Evolutionary conservation across 1,140 invertebrate species (phyloP), one percentile per base, ranked within the genome.

Genomic region (Drepana arcuata): DNA sequence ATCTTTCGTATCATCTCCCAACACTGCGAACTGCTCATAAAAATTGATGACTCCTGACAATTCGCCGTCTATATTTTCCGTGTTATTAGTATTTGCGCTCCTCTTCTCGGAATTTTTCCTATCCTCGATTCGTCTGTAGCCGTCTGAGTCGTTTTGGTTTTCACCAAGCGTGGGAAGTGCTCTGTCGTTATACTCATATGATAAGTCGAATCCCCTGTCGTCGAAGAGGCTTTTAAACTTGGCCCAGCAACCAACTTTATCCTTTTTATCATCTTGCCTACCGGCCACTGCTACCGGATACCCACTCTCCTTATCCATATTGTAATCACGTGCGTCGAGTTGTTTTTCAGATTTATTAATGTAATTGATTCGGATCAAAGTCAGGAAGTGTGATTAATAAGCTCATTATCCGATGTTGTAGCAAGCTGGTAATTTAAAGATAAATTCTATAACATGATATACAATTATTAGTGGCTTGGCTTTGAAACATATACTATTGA

Each of bases 181-280:
- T 38, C 4, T 45, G 34, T 2, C 41, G 39, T 36, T 48, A 23
- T 72, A 79, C 57, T 82, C 77, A 26, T 59, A 82, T 37, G 73
- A 54, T 33, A 82, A 56, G 56, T 82, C 78, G 26, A 82, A 82
- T 1, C 78, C 78, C 44, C 72, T 50, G n/a, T 66, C 69, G 24
- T 79, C 72, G 36, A 82, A 82, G 3, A 82, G 46, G 35, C 58
- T 75, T 53, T 64, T 75, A 21, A 82, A 74, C 29, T 59, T 67
- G 0, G 60, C 61, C 78, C 78, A 82, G 43, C 78, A 82, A 2
- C 72, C 64, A 6, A 46, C 16, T 16, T 58, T 56, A 25, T 58
- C n/a, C 61, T 9, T 45, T 36, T 21, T 50, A 16, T 54, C 44
- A 16, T 32, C 18, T 24, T 41, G 18, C 47, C 16, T 10, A 30